Percentiles rank a stretch among this genome's conserved stretches.
phyloP scores from a whole-genome alignment of 2,113 vertebrate species.

The Sprattus sprattus region DNA sequence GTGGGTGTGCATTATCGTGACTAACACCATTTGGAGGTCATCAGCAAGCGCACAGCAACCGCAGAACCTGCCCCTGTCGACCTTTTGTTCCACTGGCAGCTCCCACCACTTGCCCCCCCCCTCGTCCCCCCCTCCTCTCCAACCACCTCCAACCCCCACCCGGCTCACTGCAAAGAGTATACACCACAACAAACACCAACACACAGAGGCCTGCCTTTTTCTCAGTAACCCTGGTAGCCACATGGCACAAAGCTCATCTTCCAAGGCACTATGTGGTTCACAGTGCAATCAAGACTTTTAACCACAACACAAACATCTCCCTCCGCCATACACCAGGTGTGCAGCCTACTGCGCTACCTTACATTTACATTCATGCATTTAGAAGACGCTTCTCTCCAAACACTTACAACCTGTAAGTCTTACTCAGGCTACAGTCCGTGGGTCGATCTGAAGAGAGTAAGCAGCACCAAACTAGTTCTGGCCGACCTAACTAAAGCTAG shows the following conservation, averaged over 20 bases:
- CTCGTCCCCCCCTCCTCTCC: background rate
- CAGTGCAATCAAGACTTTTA: background rate
- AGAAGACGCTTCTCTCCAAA: background rate
- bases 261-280: background rate
- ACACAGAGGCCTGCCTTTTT: background rate
- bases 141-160: background rate
- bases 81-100: conserved; percentile 62
- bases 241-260: background rate
- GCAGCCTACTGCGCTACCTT: background rate
- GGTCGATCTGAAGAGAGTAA: background rate
- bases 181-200: conserved; percentile 17
- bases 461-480: background rate
- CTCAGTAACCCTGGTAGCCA: background rate
- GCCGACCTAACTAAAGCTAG: too few relatives aligned
- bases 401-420: background rate
- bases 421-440: background rate
- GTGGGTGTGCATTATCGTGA: conserved; percentile 61
- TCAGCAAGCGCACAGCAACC: conserved; percentile 47
- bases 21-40: conserved; percentile 53
- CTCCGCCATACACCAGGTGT: background rate
- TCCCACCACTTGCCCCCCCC: background rate
- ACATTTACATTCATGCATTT: background rate
- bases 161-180: background rate
- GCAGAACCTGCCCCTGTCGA: conserved; percentile 54
- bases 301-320: background rate